These are phyloP conservation scores for Perodicticus potto DNA, from an alignment of 2,797 vertebrate genomes.

Conservation along the genomic window DNA sequence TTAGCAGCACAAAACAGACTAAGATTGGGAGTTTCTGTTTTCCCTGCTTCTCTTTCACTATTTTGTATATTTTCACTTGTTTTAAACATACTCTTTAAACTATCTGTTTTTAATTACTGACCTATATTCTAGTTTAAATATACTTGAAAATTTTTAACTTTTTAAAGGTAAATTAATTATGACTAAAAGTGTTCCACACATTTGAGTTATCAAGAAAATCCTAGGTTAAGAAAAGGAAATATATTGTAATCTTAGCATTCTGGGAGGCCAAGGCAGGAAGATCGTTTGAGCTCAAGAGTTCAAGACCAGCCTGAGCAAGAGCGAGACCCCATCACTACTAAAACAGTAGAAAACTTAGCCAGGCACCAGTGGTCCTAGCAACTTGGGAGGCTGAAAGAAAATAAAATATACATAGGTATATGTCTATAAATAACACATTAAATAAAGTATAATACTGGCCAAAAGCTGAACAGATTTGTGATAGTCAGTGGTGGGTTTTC, in stretches of 20 bases:
- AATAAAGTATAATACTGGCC: neutral
- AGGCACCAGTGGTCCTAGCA: no score
- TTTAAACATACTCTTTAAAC: conserved; percentile 18
- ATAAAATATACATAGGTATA: neutral
- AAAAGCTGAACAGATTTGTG: conserved; percentile 17
- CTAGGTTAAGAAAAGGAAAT: conserved; percentile 26
- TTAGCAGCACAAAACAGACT: neutral
- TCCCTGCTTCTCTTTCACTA: neutral
- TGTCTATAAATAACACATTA: neutral
- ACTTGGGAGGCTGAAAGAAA: neutral
- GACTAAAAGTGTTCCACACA: conserved; percentile 7
- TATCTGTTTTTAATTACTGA: conserved; percentile 68
- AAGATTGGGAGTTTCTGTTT: neutral
- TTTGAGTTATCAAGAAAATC: conserved; percentile 41
- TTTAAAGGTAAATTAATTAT: conserved; percentile 57
- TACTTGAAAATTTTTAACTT: neutral
- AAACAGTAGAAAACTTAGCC: no score
- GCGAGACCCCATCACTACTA: no score
- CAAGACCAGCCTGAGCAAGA: no score
- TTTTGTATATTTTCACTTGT: conserved; percentile 49
- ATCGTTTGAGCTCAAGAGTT: no score
- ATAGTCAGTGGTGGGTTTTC: neutral
- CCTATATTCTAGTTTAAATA: conserved; percentile 10
- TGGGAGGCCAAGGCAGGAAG: no score
- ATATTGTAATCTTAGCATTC: no score